Evolutionary conservation across 2,888 invertebrate species (phyloP).

Genomic region (Dermolepida albohirtum): DNA sequence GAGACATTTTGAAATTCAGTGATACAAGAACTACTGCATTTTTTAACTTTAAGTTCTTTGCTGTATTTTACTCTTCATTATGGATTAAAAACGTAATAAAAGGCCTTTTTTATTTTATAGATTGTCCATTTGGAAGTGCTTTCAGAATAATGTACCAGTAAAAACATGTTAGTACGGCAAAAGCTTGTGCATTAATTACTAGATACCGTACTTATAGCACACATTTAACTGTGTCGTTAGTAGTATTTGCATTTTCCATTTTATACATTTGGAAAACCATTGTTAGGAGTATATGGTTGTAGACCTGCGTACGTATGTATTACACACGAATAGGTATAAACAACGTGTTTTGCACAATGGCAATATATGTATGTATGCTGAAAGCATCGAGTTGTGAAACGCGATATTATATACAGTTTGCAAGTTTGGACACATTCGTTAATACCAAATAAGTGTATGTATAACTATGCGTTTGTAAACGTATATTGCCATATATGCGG

Average conservation of each 20-base stretch:
- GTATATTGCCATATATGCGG: too few relatives aligned
- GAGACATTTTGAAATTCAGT: too few relatives aligned
- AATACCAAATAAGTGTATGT: too few relatives aligned
- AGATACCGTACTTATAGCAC: not conserved
- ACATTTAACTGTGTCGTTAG: constrained; percentile 1
- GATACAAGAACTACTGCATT: too few relatives aligned
- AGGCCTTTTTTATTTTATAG: too few relatives aligned
- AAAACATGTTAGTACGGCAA: too few relatives aligned
- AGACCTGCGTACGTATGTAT: not conserved
- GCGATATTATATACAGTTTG: constrained; percentile 39
- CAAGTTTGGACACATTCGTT: not conserved
- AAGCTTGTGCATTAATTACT: not conserved
- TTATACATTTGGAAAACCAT: not conserved
- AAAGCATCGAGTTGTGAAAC: constrained; percentile 45
- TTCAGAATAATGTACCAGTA: too few relatives aligned
- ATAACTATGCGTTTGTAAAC: too few relatives aligned
- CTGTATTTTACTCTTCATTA: too few relatives aligned
- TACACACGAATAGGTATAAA: not conserved
- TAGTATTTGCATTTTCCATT: constrained; percentile 10
- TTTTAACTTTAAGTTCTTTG: too few relatives aligned
- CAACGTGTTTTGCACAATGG: not conserved
- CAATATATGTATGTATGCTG: constrained; percentile 1
- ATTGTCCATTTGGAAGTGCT: too few relatives aligned
- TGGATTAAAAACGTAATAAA: too few relatives aligned
- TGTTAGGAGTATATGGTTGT: not conserved